Evolutionary conservation across 2,888 invertebrate genomes (phyloP).

Genomic region (Xestia xanthographa): DNA sequence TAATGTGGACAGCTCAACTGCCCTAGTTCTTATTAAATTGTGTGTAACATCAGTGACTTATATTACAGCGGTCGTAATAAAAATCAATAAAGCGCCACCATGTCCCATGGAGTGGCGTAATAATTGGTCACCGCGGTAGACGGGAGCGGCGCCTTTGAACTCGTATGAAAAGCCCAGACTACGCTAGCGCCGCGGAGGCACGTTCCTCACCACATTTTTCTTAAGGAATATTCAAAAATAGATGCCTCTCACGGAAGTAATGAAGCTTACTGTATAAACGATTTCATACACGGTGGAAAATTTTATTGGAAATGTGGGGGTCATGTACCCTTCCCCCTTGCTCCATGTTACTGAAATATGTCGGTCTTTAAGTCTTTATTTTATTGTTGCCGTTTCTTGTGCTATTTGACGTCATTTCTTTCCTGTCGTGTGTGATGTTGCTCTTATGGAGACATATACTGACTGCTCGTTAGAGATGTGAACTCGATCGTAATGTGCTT

Average conservation of each 20-base stretch:
- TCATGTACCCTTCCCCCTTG: slow-evolving; percentile 64
- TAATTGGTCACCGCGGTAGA: slow-evolving; percentile 72
- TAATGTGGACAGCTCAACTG: slow-evolving; percentile 43
- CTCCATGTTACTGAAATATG: slow-evolving; percentile 61
- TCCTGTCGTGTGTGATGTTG: slow-evolving; percentile 65
- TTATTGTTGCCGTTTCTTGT: slow-evolving; percentile 72
- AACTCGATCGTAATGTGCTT: slow-evolving; percentile 22
- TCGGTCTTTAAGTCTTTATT: slow-evolving; percentile 72
- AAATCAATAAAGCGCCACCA: slow-evolving; percentile 60
- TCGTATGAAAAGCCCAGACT: slow-evolving; percentile 71
- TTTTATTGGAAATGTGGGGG: slow-evolving; percentile 82
- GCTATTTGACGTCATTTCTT: slow-evolving; percentile 65
- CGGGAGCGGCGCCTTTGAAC: slow-evolving; percentile 76
- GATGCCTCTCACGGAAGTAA: slow-evolving; percentile 80
- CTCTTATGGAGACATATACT: slow-evolving; percentile 61
- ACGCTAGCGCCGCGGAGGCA: slow-evolving; percentile 68
- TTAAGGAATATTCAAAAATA: slow-evolving; percentile 81
- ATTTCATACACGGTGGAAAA: slow-evolving; percentile 79
- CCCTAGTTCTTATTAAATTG: slow-evolving; percentile 52
- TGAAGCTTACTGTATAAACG: slow-evolving; percentile 85
- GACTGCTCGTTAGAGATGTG: slow-evolving; percentile 17
- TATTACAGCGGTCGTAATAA: slow-evolving; percentile 49
- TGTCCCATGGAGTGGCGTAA: slow-evolving; percentile 61
- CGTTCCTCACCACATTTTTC: slow-evolving; percentile 73
- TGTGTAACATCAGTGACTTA: slow-evolving; percentile 46